Evolutionary conservation across 2,113 vertebrate species (phyloP).

Genomic region (Thalassarche chlororhynchos): DNA sequence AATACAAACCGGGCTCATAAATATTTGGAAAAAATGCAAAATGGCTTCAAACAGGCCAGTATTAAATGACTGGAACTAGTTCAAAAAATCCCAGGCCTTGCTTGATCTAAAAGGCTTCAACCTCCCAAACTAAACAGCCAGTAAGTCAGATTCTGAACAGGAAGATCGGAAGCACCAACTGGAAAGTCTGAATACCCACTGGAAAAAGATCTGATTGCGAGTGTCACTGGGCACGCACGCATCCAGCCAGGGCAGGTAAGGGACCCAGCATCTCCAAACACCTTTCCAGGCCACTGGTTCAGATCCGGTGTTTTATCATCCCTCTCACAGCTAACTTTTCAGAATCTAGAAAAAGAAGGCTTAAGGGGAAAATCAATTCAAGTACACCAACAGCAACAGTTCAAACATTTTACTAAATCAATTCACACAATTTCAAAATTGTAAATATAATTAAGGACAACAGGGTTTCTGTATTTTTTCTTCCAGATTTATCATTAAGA

Average conservation of each 20-base stretch:
- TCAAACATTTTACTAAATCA: constrained; percentile 89
- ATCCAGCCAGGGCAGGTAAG: not conserved
- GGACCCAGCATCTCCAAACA: not conserved
- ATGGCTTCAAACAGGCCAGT: constrained; percentile 1
- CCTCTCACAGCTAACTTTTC: not conserved
- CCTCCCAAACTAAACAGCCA: not conserved
- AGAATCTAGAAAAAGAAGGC: not conserved
- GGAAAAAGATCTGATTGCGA: not conserved
- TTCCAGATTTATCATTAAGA: constrained; percentile 81
- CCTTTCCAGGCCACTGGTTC: not conserved
- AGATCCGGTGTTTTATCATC: not conserved
- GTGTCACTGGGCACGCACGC: rapidly evolving
- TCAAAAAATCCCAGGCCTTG: not conserved
- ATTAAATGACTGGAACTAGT: not conserved
- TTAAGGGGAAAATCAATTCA: constrained; percentile 3
- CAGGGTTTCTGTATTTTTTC: constrained; percentile 68
- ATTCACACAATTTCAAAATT: constrained; percentile 88
- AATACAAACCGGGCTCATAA: not conserved
- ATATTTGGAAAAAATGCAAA: not conserved
- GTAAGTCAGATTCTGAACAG: not conserved
- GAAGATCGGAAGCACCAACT: not conserved
- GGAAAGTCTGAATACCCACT: not conserved
- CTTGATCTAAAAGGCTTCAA: not conserved
- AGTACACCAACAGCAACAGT: constrained; percentile 69
- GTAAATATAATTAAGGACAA: constrained; percentile 85